Percentiles rank a stretch among this genome's conserved stretches.
These are phyloP conservation scores for Orestias chungarensis DNA, from an alignment of 2,797 vertebrate genomes.

Conservation along the genomic window DNA sequence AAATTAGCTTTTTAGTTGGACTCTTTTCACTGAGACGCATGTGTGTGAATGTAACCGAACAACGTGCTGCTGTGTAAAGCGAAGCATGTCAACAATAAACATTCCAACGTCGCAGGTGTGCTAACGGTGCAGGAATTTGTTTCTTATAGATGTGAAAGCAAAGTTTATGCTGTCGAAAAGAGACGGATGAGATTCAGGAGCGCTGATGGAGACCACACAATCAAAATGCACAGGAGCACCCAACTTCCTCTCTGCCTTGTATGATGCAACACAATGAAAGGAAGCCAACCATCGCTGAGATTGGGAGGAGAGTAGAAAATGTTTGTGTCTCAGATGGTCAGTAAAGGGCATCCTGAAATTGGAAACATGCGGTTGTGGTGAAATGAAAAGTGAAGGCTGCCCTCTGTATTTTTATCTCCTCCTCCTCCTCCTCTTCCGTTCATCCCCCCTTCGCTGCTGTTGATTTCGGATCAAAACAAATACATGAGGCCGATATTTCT, in stretches of 20 bases:
- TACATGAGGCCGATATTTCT: constrained; percentile 16
- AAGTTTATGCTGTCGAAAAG: constrained; percentile 40
- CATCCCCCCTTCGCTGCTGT: constrained; percentile 14
- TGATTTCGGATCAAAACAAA: constrained; percentile 33
- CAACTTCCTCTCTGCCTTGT: constrained; percentile 36
- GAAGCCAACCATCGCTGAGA: constrained; percentile 70
- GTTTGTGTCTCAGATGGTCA: constrained; percentile 61
- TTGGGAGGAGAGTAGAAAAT: constrained; percentile 45
- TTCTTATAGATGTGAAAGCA: constrained; percentile 18
- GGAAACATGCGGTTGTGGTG: constrained; percentile 63
- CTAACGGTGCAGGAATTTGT: neutral
- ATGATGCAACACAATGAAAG: constrained; percentile 79
- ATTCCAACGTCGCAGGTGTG: neutral
- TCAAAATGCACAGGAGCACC: constrained; percentile 2
- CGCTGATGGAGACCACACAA: constrained; percentile 6
- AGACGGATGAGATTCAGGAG: constrained; percentile 36
- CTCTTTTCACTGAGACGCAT: neutral
- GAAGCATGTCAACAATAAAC: neutral
- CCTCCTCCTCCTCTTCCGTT: constrained; percentile 21
- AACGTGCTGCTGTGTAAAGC: neutral
- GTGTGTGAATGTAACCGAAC: neutral
- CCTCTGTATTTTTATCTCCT: constrained; percentile 30
- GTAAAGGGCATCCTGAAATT: constrained; percentile 71
- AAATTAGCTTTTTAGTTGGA: neutral
- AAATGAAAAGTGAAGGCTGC: constrained; percentile 70